Conservation (phyloP, 2,797 vertebrate genomes). For the Oreortyx pictus region DNA sequence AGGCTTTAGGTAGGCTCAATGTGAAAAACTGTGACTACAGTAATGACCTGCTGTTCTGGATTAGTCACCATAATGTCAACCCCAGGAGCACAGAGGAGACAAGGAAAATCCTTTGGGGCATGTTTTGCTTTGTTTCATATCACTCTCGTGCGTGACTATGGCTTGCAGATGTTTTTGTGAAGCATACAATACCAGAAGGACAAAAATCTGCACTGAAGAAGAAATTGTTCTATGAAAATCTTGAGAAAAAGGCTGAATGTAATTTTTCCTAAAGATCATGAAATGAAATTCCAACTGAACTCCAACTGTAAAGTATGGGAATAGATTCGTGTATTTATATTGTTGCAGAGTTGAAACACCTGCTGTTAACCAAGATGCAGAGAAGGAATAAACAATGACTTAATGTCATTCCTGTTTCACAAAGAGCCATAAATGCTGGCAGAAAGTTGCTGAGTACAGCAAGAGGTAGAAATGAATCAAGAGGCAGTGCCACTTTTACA, state of each 20-base stretch:
- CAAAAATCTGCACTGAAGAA: not conserved
- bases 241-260: not conserved
- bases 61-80: not conserved
- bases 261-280: not conserved
- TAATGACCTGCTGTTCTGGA: not conserved
- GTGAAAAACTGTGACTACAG: not conserved
- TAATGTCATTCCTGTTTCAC: slow-evolving; percentile 4
- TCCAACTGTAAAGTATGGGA: not conserved
- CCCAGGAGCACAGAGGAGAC: not conserved
- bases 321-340: not conserved
- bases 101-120: not conserved
- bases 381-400: slow-evolving; percentile 51
- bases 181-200: not conserved
- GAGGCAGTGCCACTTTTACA: slow-evolving; percentile 1
- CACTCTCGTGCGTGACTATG: not conserved
- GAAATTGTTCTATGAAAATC: not conserved
- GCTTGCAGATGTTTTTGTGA: not conserved
- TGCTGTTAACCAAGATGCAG: not conserved
- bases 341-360: not conserved
- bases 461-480: slow-evolving; percentile 26
- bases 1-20: not conserved
- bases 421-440: not conserved
- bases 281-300: not conserved
- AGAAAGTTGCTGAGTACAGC: slow-evolving; percentile 15
- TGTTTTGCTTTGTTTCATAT: not conserved